Evolutionary conservation across 2,113 vertebrate genomes (phyloP).

Genomic region (Proterorhinus semilunaris): DNA sequence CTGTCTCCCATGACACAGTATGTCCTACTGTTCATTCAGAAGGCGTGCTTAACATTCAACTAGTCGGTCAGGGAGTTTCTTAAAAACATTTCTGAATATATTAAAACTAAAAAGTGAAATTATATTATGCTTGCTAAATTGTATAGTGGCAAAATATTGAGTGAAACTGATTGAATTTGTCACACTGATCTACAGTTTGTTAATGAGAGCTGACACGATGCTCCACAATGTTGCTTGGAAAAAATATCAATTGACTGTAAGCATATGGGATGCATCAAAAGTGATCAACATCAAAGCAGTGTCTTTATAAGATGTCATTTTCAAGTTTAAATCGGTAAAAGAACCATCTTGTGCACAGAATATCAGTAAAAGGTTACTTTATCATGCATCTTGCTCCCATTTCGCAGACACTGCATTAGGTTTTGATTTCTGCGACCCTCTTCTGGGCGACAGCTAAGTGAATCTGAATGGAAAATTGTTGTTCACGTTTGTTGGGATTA

Average conservation of each 20-base stretch:
- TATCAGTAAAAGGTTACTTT: too few relatives aligned
- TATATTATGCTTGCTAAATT: background rate
- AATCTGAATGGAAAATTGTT: too few relatives aligned
- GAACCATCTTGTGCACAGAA: background rate
- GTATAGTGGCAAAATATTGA: background rate
- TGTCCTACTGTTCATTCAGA: too few relatives aligned
- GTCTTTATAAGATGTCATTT: background rate
- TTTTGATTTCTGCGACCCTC: too few relatives aligned
- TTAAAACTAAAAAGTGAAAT: background rate
- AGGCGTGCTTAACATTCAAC: too few relatives aligned
- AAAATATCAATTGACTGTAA: background rate
- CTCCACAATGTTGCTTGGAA: slow-evolving; percentile 2
- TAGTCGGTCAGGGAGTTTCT: too few relatives aligned
- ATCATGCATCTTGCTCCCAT: too few relatives aligned
- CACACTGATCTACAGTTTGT: background rate
- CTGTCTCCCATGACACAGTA: too few relatives aligned
- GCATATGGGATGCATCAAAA: slow-evolving; percentile 24
- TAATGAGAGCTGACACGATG: background rate
- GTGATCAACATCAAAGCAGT: slow-evolving; percentile 22
- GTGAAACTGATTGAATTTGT: slow-evolving; percentile 3
- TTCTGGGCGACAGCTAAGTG: too few relatives aligned
- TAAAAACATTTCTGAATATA: too few relatives aligned
- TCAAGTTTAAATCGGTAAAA: background rate
- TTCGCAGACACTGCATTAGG: too few relatives aligned
- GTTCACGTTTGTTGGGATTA: too few relatives aligned